phyloP scores from a whole-genome alignment of 2,888 invertebrate species.

The Eupithecia inturbata region DNA sequence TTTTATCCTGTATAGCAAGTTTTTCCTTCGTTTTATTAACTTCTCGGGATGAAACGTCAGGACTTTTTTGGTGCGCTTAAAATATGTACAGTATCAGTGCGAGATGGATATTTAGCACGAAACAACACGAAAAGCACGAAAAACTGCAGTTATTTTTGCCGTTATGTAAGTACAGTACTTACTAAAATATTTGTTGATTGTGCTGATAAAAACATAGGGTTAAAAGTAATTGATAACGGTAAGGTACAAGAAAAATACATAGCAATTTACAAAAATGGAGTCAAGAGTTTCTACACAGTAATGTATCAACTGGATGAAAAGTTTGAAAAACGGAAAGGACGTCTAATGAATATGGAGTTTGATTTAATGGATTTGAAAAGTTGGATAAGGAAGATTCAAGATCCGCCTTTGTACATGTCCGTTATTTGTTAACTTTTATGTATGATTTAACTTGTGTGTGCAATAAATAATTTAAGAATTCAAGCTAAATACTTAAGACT shows the following conservation, averaged over 20 bases:
- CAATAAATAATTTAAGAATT: no score
- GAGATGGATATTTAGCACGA: background rate
- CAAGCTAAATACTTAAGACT: slow-evolving; percentile 18
- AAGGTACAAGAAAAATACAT: background rate
- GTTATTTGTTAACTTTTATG: no score
- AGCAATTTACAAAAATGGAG: background rate
- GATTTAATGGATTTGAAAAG: background rate
- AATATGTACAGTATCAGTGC: background rate
- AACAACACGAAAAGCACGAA: no score
- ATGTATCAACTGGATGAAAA: background rate
- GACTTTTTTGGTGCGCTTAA: background rate
- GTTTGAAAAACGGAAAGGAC: background rate
- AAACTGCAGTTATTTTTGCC: background rate
- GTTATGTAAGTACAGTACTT: background rate
- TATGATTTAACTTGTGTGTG: no score
- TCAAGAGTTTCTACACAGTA: background rate
- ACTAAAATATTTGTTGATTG: background rate
- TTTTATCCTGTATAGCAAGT: background rate
- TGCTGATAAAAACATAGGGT: background rate
- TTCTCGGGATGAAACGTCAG: background rate
- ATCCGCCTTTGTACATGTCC: no score
- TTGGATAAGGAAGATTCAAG: no score
- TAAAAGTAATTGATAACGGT: background rate
- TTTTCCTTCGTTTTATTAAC: background rate
- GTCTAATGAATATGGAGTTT: background rate